phyloP scores from a whole-genome alignment of 64 coral and sea anemone species.

The Cladopsammia gracilis region DNA sequence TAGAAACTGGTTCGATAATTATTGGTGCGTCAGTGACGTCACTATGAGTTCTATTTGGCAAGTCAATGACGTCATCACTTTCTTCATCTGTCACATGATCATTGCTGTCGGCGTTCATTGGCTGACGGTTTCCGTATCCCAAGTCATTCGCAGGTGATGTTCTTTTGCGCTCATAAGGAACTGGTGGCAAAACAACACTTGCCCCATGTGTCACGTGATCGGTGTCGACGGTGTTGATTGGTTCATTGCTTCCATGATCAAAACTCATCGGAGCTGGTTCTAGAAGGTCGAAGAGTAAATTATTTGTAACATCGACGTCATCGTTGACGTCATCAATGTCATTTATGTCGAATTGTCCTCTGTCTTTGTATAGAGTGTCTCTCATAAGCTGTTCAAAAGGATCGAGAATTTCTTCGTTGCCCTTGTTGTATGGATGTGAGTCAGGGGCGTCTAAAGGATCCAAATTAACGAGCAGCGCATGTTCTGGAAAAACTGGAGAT shows the following conservation, averaged over 20 bases:
- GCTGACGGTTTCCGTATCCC: too few relatives aligned
- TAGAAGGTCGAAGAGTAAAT: not conserved
- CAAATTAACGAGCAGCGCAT: not conserved
- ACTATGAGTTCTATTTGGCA: not conserved
- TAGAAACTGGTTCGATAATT: not conserved
- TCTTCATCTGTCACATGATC: not conserved
- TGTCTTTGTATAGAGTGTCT: not conserved
- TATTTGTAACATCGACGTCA: not conserved
- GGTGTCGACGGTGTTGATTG: not conserved
- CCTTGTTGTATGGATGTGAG: not conserved
- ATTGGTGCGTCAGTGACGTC: not conserved
- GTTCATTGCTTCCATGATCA: not conserved
- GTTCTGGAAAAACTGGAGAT: not conserved
- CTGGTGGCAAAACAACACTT: not conserved
- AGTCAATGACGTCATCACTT: not conserved
- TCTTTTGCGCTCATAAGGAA: not conserved
- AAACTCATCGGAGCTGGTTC: not conserved
- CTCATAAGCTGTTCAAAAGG: conserved; percentile 26
- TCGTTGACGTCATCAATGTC: not conserved
- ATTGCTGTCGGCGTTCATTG: too few relatives aligned
- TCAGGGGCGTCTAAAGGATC: conserved; percentile 1
- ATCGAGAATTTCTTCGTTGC: conserved; percentile 1
- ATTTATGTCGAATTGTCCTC: not conserved
- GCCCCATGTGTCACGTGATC: not conserved
- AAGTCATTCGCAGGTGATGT: too few relatives aligned